Conservation (phyloP, 2,888 invertebrate species). For the Catocala fraxini region DNA sequence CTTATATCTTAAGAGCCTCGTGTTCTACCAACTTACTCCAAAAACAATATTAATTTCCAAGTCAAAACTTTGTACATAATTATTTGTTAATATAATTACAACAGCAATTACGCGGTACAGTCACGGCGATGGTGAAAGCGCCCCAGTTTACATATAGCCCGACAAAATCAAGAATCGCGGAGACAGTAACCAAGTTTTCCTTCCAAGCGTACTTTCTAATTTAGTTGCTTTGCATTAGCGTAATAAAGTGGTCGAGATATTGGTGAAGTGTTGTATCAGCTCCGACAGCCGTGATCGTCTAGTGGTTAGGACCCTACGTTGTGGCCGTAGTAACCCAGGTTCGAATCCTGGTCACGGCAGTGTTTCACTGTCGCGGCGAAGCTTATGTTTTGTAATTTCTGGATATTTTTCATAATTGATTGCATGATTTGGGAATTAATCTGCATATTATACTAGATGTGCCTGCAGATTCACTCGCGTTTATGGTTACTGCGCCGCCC, state of each 20-base stretch:
- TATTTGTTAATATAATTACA: conserved; percentile 35
- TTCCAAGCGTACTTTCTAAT: conserved; percentile 21
- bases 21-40: not conserved
- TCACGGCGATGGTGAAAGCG: conserved; percentile 89
- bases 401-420: not conserved
- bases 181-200: not conserved
- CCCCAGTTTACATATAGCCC: conserved; percentile 30
- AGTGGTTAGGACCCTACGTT: conserved; percentile 92
- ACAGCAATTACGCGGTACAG: conserved; percentile 78
- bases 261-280: conserved; percentile 1
- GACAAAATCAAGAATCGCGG: conserved; percentile 15
- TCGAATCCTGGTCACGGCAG: conserved; percentile 89
- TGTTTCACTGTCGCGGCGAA: conserved; percentile 59
- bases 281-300: conserved; percentile 55
- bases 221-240: conserved; percentile 5
- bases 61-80: conserved; percentile 7
- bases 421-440: not conserved
- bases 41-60: conserved; percentile 38
- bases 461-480: no score
- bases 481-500: no score
- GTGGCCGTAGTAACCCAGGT: conserved; percentile 93
- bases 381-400: conserved; percentile 32
- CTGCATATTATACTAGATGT: no score
- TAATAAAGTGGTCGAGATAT: conserved; percentile 16
- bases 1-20: not conserved